Percentiles rank a stretch among this genome's conserved stretches.
Conservation (phyloP, 2,888 invertebrate genomes). For the Helicoverpa assulta region DNA sequence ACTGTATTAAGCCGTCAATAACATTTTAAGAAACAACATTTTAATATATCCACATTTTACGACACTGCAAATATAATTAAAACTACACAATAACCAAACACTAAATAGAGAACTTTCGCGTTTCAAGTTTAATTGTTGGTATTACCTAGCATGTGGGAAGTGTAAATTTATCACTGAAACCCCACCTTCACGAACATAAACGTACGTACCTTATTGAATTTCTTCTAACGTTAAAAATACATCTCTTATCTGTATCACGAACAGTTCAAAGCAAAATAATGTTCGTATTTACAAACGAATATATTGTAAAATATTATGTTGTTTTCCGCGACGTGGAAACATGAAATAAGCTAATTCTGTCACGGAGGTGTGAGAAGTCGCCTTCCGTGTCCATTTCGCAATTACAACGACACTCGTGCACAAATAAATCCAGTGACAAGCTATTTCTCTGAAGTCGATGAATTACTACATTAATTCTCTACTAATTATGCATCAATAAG, state of each 20-base stretch:
- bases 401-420: slow-evolving; percentile 65
- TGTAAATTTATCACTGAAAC: background rate
- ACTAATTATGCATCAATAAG: slow-evolving; percentile 41
- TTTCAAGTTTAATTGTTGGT: background rate
- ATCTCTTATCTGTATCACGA: slow-evolving; percentile 15
- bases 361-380: slow-evolving; percentile 56
- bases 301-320: slow-evolving; percentile 21
- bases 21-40: background rate
- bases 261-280: slow-evolving; percentile 8
- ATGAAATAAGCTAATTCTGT: slow-evolving; percentile 64
- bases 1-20: background rate
- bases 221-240: background rate
- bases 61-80: background rate
- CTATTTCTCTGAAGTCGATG: slow-evolving; percentile 29
- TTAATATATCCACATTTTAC: background rate
- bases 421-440: slow-evolving; percentile 70
- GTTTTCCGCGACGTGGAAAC: slow-evolving; percentile 34
- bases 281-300: slow-evolving; percentile 26
- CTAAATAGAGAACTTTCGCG: background rate
- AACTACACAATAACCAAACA: background rate
- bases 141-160: background rate
- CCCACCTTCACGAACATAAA: background rate
- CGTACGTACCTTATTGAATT: background rate
- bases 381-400: slow-evolving; percentile 78
- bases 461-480: slow-evolving; percentile 28